Evolutionary conservation across 2,888 invertebrate species (phyloP).

Genomic region (Brenthis hecate): DNA sequence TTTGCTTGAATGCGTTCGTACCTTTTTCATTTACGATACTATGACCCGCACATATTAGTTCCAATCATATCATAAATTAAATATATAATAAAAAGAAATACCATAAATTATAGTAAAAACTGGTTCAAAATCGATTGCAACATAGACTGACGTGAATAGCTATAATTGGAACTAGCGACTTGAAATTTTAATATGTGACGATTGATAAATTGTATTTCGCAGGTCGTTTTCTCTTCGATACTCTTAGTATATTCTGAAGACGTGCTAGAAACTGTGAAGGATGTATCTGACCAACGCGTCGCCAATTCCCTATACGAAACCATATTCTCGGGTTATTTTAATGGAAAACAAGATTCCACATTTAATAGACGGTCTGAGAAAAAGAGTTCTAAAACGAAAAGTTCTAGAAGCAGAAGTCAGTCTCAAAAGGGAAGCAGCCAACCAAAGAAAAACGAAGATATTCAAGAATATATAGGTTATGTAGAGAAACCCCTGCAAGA

Average conservation of each 20-base stretch:
- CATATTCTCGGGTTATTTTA: conserved; percentile 2
- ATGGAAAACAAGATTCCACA: background rate
- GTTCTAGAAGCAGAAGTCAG: background rate
- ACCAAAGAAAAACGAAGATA: background rate
- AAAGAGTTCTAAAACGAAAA: background rate
- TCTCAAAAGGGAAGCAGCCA: background rate
- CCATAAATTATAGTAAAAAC: too few species aligned
- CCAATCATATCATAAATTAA: too few species aligned
- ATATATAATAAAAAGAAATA: too few species aligned
- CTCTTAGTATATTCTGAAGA: conserved; percentile 23
- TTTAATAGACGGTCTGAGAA: background rate
- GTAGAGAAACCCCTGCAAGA: background rate
- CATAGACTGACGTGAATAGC: too few species aligned
- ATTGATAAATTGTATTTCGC: conserved; percentile 10
- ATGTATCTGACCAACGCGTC: background rate
- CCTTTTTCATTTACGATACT: too few species aligned
- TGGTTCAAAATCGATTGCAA: too few species aligned
- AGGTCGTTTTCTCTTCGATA: conserved; percentile 33
- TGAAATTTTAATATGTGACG: background rate
- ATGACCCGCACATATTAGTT: too few species aligned
- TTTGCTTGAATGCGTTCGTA: too few species aligned
- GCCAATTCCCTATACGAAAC: conserved; percentile 8
- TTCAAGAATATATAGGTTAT: background rate
- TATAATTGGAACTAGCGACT: too few species aligned
- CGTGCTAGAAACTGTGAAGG: background rate